Conservation (phyloP, 2,797 vertebrate species). For the Neosilurus hyrtlii region DNA sequence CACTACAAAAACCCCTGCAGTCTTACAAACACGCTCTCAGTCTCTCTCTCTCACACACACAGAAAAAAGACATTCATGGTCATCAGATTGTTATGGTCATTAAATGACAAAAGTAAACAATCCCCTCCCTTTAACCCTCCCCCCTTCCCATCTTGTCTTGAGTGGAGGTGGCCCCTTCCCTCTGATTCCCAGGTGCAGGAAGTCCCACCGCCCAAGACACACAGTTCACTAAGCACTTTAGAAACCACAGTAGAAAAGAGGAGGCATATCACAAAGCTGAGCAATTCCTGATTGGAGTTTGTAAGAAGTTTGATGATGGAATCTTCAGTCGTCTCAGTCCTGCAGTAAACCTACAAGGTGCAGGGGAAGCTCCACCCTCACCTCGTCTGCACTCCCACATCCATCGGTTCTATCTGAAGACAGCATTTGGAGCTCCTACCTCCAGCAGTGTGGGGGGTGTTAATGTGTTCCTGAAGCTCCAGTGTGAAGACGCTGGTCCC, state of each 20-base stretch:
- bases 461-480: slow-evolving; percentile 39
- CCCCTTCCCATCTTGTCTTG: slow-evolving; percentile 51
- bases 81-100: slow-evolving; percentile 75
- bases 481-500: slow-evolving; percentile 46
- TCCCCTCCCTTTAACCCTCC: slow-evolving; percentile 26
- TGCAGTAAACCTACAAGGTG: not conserved
- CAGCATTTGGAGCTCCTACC: not conserved
- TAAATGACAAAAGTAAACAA: slow-evolving; percentile 61
- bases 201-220: slow-evolving; percentile 61
- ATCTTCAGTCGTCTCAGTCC: not conserved
- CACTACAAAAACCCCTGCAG: slow-evolving; percentile 62
- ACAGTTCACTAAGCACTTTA: slow-evolving; percentile 72
- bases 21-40: slow-evolving; percentile 54
- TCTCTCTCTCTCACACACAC: not conserved
- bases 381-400: not conserved
- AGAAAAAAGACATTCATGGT: slow-evolving; percentile 78
- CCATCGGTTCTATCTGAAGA: not conserved
- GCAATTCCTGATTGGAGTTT: slow-evolving; percentile 75
- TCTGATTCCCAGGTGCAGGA: slow-evolving; percentile 66
- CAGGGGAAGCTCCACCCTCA: not conserved
- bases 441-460: slow-evolving; percentile 9
- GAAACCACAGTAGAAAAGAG: slow-evolving; percentile 79
- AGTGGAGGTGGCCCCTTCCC: slow-evolving; percentile 49
- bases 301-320: slow-evolving; percentile 48
- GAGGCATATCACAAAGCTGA: slow-evolving; percentile 77